phyloP scores from a whole-genome alignment of 2,888 invertebrate species.

The Entomobrya proxima region DNA sequence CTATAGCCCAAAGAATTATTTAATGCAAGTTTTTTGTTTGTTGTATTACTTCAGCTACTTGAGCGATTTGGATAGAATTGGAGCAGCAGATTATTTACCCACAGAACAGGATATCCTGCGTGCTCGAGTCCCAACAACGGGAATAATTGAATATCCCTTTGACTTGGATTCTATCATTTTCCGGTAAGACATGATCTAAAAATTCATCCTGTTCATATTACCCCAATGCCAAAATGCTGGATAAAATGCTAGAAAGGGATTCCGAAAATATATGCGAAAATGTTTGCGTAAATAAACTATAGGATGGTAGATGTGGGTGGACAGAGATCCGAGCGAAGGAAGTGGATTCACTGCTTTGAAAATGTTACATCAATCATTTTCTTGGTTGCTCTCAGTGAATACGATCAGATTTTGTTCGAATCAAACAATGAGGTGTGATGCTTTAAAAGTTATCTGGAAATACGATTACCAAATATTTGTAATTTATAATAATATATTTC shows the following conservation, averaged over 20 bases:
- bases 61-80: constrained; percentile 98
- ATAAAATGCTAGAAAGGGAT: too few species aligned
- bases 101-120: constrained; percentile 99
- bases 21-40: too few species aligned
- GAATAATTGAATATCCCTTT: constrained; percentile 99
- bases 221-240: too few species aligned
- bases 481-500: background rate
- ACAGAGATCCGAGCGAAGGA: constrained; percentile 99
- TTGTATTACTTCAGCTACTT: constrained; percentile 96
- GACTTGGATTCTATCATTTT: constrained; percentile 99
- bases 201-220: too few species aligned
- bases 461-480: background rate
- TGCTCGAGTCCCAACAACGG: constrained; percentile 99
- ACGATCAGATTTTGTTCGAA: constrained; percentile 99
- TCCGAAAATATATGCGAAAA: too few species aligned
- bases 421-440: constrained; percentile 99
- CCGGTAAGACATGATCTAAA: too few species aligned
- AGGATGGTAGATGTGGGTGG: constrained; percentile 99
- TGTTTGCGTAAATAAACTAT: constrained; percentile 76
- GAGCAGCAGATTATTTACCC: constrained; percentile 96
- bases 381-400: constrained; percentile 99
- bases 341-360: constrained; percentile 99
- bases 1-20: too few species aligned
- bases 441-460: too few species aligned
- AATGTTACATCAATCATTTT: constrained; percentile 99